Conservation (phyloP, 2,797 vertebrate genomes). For the Paguma larvata region DNA sequence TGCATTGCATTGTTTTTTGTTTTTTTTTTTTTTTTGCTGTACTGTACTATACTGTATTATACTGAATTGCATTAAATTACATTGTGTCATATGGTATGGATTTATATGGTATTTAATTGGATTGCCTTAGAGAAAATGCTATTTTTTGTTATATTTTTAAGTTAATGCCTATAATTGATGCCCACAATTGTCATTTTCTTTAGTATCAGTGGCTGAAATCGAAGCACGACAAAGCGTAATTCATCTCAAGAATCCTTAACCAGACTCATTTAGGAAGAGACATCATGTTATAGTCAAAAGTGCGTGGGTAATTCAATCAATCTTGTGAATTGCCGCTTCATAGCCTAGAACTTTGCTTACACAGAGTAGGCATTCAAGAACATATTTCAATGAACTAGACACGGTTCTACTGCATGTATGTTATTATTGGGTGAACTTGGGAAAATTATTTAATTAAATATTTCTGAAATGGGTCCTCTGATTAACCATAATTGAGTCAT, state of each 20-base stretch:
- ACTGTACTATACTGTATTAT: no score
- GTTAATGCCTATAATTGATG: not conserved
- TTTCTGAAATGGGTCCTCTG: not conserved
- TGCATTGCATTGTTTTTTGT: fast-evolving
- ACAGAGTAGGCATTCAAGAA: not conserved
- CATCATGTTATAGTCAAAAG: not conserved
- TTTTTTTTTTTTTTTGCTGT: no score
- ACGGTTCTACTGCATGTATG: fast-evolving
- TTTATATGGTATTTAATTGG: not conserved
- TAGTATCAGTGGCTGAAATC: not conserved
- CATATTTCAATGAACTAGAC: not conserved
- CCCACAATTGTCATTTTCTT: not conserved
- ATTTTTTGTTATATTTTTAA: slow-evolving; percentile 9
- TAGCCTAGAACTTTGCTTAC: not conserved
- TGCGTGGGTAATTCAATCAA: fast-evolving
- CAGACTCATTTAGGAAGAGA: not conserved
- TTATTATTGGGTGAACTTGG: not conserved
- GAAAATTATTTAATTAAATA: not conserved
- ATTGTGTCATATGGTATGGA: not conserved
- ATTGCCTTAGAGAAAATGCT: not conserved
- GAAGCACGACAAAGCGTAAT: not conserved
- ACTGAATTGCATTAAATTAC: not conserved
- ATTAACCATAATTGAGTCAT: not conserved
- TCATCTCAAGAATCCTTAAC: not conserved
- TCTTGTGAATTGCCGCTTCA: not conserved